Evolutionary conservation across 2,888 invertebrate genomes (phyloP).

Genomic region (Mesorhabditis spiculigera): DNA sequence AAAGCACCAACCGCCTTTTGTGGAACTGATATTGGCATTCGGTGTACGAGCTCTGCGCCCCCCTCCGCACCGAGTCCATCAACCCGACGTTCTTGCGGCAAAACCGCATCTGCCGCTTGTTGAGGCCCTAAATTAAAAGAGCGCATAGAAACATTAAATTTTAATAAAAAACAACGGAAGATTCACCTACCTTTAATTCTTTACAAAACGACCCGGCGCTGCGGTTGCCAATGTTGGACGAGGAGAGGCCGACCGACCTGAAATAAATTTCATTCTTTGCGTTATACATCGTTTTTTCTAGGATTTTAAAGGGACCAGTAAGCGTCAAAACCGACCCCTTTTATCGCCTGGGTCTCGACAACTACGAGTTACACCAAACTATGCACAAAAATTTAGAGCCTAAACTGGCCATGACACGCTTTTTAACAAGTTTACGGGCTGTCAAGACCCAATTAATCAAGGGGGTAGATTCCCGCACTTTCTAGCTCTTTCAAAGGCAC

Average conservation of each 20-base stretch:
- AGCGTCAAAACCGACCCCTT: too few species aligned
- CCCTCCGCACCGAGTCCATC: slow-evolving; percentile 60
- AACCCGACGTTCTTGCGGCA: slow-evolving; percentile 47
- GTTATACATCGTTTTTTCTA: too few species aligned
- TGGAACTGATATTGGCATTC: slow-evolving; percentile 65
- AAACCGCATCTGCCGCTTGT: slow-evolving; percentile 25
- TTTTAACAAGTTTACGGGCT: too few species aligned
- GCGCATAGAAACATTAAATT: background rate
- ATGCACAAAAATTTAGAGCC: too few species aligned
- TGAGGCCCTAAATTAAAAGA: background rate
- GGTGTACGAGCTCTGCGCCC: slow-evolving; percentile 61
- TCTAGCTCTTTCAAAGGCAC: too few species aligned
- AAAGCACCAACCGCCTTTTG: slow-evolving; percentile 57
- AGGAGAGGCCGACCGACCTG: slow-evolving; percentile 5
- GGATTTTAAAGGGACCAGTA: too few species aligned
- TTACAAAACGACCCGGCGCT: slow-evolving; percentile 3
- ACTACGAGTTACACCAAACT: too few species aligned
- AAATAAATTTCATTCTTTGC: background rate
- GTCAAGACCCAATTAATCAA: too few species aligned
- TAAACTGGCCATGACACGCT: too few species aligned
- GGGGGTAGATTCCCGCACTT: too few species aligned
- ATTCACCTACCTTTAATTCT: background rate
- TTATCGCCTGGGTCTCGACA: too few species aligned
- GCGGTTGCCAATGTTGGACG: background rate
- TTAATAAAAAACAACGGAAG: background rate